Conservation (phyloP, 2,113 vertebrate species). For the Lamprotornis superbus region DNA sequence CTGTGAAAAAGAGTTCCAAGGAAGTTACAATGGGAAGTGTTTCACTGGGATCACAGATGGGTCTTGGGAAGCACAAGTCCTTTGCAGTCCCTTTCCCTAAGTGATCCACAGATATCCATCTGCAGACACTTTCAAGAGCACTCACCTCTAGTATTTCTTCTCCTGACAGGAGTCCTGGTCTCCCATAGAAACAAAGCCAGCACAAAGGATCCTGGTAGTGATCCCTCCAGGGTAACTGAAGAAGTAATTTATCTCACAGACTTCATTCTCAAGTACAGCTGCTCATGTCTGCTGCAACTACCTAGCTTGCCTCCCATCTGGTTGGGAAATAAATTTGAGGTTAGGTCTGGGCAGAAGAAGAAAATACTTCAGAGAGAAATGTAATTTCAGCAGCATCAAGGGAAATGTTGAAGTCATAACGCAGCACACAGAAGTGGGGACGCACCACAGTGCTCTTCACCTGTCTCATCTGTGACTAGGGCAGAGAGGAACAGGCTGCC, state of each 20-base stretch:
- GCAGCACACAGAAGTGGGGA: not conserved
- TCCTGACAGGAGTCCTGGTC: not conserved
- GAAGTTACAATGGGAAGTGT: not conserved
- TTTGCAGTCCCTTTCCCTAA: not conserved
- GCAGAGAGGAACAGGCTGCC: not conserved
- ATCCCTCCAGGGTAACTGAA: not conserved
- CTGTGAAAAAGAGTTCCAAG: not conserved
- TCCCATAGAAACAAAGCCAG: not conserved
- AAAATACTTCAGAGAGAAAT: not conserved
- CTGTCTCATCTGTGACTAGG: not conserved
- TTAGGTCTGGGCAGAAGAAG: not conserved
- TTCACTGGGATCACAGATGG: not conserved
- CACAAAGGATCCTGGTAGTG: not conserved
- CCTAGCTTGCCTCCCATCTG: not conserved
- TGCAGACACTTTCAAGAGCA: rapidly evolving
- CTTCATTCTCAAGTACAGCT: not conserved
- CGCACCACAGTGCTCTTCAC: not conserved
- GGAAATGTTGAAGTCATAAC: not conserved
- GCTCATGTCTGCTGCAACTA: not conserved
- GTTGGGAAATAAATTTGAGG: not conserved
- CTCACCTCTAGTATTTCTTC: not conserved
- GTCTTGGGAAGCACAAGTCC: not conserved
- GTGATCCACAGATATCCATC: not conserved
- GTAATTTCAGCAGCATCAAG: not conserved
- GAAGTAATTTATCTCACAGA: not conserved